Evolutionary conservation across 2,797 vertebrate species (phyloP).

Genomic region (Hybognathus amarus): DNA sequence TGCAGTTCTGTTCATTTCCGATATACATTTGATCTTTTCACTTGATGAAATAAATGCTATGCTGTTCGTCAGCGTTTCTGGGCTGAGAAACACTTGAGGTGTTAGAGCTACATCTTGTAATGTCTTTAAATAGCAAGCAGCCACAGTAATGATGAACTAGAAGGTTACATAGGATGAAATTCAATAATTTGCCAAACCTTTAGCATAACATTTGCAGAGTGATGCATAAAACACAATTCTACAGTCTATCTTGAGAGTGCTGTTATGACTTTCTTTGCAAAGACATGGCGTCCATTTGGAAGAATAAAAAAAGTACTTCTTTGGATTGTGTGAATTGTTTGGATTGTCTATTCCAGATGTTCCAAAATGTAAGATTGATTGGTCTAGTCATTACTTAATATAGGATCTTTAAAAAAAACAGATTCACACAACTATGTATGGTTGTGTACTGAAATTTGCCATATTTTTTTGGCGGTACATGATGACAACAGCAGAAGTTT

Average conservation of each 20-base stretch:
- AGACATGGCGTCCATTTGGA: neutral
- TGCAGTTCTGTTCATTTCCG: neutral
- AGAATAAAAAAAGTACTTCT: no score
- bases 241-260: neutral
- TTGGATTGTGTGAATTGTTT: neutral
- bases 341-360: no score
- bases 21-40: neutral
- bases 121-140: slow-evolving; percentile 11
- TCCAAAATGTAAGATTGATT: no score
- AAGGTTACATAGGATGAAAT: neutral
- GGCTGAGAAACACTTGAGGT: neutral
- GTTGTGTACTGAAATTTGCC: no score
- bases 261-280: neutral
- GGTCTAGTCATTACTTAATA: no score
- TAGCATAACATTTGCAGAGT: neutral
- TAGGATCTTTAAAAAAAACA: no score
- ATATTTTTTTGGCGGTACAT: no score
- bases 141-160: neutral
- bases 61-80: neutral
- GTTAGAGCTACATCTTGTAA: neutral
- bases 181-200: neutral
- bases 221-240: neutral
- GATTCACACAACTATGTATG: no score
- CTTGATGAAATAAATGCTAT: neutral
- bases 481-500: no score